These are phyloP conservation scores for Rhinoraja longicauda DNA, from an alignment of 2,797 vertebrate genomes.

Conservation along the genomic window DNA sequence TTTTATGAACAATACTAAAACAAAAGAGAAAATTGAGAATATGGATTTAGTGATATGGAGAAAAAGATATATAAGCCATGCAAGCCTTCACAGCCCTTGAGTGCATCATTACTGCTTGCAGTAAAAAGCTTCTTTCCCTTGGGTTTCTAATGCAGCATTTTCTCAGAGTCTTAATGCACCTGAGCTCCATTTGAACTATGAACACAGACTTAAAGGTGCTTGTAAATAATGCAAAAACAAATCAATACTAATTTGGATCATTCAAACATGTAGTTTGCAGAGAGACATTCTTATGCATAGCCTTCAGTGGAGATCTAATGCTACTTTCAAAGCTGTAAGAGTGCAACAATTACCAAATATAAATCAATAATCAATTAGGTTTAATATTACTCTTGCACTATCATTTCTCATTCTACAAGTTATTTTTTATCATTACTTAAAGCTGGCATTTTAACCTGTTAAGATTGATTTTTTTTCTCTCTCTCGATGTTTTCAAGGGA, in stretches of 20 bases:
- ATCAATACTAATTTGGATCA: slow-evolving; percentile 50
- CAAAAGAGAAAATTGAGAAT: neutral
- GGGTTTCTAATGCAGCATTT: slow-evolving; percentile 47
- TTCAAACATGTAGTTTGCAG: slow-evolving; percentile 29
- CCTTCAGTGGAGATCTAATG: slow-evolving; percentile 26
- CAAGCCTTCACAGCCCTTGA: slow-evolving; percentile 26
- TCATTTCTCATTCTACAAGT: slow-evolving; percentile 14
- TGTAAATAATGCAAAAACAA: slow-evolving; percentile 54
- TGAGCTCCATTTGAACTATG: slow-evolving; percentile 48
- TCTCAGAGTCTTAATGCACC: slow-evolving; percentile 47
- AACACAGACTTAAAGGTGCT: slow-evolving; percentile 47
- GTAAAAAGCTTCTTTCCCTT: slow-evolving; percentile 45
- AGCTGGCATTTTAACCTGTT: slow-evolving; percentile 18
- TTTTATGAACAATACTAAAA: neutral
- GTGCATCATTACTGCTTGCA: slow-evolving; percentile 41
- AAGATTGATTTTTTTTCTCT: slow-evolving; percentile 28
- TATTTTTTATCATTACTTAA: slow-evolving; percentile 26
- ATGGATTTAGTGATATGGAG: neutral
- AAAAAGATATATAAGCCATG: slow-evolving; percentile 2
- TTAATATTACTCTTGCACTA: slow-evolving; percentile 32
- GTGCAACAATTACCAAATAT: slow-evolving; percentile 31
- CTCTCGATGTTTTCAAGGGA: slow-evolving; percentile 8
- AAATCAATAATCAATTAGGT: slow-evolving; percentile 37
- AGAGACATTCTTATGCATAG: slow-evolving; percentile 29
- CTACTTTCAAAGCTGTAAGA: slow-evolving; percentile 7